These are phyloP conservation scores for Discoglossus pictus DNA, from an alignment of 2,797 vertebrate species.

Conservation along the genomic window DNA sequence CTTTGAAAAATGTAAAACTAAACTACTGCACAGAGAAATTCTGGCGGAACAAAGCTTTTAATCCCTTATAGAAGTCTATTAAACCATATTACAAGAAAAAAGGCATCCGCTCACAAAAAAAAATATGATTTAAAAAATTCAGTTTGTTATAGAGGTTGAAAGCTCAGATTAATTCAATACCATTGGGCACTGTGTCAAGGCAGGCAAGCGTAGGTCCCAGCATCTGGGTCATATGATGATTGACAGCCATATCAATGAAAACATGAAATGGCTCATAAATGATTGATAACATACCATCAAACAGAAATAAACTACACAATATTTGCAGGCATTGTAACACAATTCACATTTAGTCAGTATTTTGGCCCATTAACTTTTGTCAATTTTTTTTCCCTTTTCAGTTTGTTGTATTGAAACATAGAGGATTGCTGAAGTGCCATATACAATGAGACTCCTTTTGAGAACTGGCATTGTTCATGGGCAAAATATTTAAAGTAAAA, in stretches of 20 bases:
- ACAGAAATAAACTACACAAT: constrained; percentile 14
- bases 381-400: not conserved
- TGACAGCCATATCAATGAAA: constrained; percentile 52
- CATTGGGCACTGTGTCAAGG: constrained; percentile 30
- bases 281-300: constrained; percentile 50
- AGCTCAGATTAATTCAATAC: constrained; percentile 50
- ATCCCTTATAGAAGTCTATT: constrained; percentile 48
- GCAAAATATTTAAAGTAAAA: no score
- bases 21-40: constrained; percentile 32
- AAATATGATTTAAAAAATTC: constrained; percentile 16
- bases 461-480: no score
- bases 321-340: constrained; percentile 3
- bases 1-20: constrained; percentile 41
- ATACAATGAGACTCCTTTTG: no score
- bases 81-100: constrained; percentile 24
- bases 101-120: constrained; percentile 9
- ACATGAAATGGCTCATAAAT: constrained; percentile 38
- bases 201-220: constrained; percentile 34
- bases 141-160: constrained; percentile 40
- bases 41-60: constrained; percentile 41
- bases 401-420: no score
- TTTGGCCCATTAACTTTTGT: constrained; percentile 5
- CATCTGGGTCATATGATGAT: constrained; percentile 41
- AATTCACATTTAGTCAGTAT: not conserved
- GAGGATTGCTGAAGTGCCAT: no score